Evolutionary conservation across 2,797 vertebrate genomes (phyloP).

Genomic region (Lacerta viridis): DNA sequence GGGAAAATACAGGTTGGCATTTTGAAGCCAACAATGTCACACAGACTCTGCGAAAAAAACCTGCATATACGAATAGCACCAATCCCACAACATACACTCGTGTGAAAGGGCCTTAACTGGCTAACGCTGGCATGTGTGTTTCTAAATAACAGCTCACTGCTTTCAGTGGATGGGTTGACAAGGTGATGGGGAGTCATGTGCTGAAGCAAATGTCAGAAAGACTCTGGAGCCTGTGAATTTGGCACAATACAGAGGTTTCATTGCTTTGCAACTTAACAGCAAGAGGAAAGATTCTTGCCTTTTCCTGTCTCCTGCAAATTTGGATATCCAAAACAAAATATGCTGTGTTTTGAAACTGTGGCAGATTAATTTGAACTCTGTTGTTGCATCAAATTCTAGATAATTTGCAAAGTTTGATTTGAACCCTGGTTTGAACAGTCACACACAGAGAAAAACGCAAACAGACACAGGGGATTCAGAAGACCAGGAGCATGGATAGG

Average conservation of each 20-base stretch:
- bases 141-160: neutral
- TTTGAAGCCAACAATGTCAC: too few relatives aligned
- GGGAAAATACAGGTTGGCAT: too few relatives aligned
- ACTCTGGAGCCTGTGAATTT: neutral
- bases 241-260: neutral
- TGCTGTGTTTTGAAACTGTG: neutral
- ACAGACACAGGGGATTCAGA: too few relatives aligned
- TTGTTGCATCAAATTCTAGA: neutral
- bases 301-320: neutral
- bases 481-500: too few relatives aligned
- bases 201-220: neutral
- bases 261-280: neutral
- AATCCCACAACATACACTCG: too few relatives aligned
- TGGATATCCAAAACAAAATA: neutral
- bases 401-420: neutral
- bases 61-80: too few relatives aligned
- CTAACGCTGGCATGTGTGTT: neutral
- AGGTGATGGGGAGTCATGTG: neutral
- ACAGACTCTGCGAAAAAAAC: too few relatives aligned
- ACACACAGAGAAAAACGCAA: neutral
- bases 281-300: neutral
- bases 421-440: neutral
- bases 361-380: too few relatives aligned
- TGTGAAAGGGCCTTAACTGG: too few relatives aligned
- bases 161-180: neutral